Evolutionary conservation across 2,113 vertebrate species (phyloP), one percentile per base, ranked within the genome.

Genomic region (Catharus minimus): DNA sequence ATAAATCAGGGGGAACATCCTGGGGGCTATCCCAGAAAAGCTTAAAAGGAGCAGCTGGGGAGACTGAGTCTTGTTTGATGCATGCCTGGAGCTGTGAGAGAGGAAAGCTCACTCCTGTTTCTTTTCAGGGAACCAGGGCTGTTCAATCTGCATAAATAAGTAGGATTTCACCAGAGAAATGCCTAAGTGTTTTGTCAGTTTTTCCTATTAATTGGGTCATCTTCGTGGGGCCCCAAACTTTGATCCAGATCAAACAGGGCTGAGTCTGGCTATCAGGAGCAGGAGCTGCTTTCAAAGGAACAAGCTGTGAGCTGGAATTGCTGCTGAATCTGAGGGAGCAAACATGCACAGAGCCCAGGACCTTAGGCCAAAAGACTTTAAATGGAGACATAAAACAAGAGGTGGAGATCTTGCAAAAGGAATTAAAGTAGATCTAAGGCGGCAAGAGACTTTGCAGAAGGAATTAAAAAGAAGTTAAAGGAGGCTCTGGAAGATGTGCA

Each of bases 401-500:
- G 87, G 74, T 87, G 55, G 49, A 92, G 80, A 84, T 73, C 82
- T 92, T 92, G 84, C 66, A 93, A 66, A 72, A 92, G 41, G 89
- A 92, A 91, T 94, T 93, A 92, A 86, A 93, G 62, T 49, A 33
- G 57, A 92, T 84, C 87, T 81, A 68, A 93, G 43, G 41, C 91
- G 55, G 71, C 89, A 53, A 89, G 87, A 93, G 84, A 82, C 55
- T 78, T 82, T 55, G 66, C 64, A 89, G 86, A 82, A 93, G 32
- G 81, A 89, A 93, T 94, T 95, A 91, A 92, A 7, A 21, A 46
- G 20, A 50, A 62, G 43, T 72, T 78, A 78, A 83, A 61, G 49
- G 65, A 93, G 73, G 53, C 44, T 95, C 44, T 92, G 83, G 44
- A 86, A 92, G 57, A 20, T 88, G 90, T 44, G 30, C 84, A 61